A percentile compares a stretch with the other conserved stretches of the same genome.
phyloP scores from a whole-genome alignment of 2,888 invertebrate species.

The Torymus aiolomorphi region DNA sequence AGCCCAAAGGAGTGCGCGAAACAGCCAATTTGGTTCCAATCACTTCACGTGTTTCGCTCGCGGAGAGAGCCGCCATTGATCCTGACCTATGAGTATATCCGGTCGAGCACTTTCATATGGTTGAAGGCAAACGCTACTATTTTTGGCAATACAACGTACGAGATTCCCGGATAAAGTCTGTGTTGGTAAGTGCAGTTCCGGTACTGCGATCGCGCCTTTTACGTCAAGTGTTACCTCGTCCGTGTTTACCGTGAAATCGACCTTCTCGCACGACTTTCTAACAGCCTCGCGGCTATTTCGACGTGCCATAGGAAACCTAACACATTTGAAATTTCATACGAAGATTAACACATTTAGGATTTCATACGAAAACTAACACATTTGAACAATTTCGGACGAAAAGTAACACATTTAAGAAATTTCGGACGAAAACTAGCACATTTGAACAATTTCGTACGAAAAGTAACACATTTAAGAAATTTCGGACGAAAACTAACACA shows the following conservation, averaged over 20 bases:
- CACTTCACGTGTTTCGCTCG: background rate
- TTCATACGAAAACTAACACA: too few relatives aligned
- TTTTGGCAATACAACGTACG: background rate
- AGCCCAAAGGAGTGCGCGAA: constrained; percentile 9
- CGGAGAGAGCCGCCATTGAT: constrained; percentile 34
- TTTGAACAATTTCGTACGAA: too few relatives aligned
- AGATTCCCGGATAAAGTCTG: background rate
- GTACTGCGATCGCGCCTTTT: background rate
- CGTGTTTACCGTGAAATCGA: too few relatives aligned
- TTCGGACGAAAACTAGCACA: too few relatives aligned
- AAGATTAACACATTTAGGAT: too few relatives aligned
- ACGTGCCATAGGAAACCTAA: too few relatives aligned
- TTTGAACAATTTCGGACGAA: too few relatives aligned
- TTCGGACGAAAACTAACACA: too few relatives aligned
- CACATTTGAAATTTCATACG: too few relatives aligned
- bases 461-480: too few relatives aligned
- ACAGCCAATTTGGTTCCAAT: background rate
- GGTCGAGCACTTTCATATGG: constrained; percentile 18
- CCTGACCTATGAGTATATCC: constrained; percentile 37
- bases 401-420: too few relatives aligned
- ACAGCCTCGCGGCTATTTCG: background rate
- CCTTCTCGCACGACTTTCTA: background rate
- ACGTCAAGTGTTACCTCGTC: too few relatives aligned
- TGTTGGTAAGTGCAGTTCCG: background rate
- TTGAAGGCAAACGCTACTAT: background rate